These are phyloP conservation scores for Sylvia borin DNA, from an alignment of 2,797 vertebrate species.

Conservation along the genomic window DNA sequence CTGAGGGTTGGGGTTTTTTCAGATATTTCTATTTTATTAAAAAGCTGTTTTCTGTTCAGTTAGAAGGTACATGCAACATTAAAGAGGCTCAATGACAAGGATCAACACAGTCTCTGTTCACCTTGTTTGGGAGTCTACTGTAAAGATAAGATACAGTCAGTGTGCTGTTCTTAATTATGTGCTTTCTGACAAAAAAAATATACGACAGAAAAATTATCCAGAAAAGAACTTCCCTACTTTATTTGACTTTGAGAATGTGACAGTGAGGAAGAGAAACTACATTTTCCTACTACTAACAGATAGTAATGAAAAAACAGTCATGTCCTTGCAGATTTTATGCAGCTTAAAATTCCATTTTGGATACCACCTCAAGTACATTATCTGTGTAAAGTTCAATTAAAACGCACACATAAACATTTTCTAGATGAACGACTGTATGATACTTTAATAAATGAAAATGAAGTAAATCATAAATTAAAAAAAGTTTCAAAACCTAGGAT, in stretches of 20 bases:
- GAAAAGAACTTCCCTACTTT: background rate
- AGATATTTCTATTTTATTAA: background rate
- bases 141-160: background rate
- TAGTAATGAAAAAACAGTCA: background rate
- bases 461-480: background rate
- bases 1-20: background rate
- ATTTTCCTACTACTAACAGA: background rate
- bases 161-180: background rate
- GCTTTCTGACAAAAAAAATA: background rate
- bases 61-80: background rate
- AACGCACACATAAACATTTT: background rate
- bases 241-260: background rate
- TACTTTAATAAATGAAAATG: background rate
- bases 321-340: background rate
- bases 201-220: background rate
- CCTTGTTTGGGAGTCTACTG: background rate
- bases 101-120: background rate
- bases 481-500: background rate
- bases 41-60: background rate
- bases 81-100: background rate
- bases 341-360: background rate
- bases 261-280: background rate
- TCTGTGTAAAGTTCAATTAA: background rate
- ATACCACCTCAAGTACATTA: background rate
- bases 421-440: background rate